A percentile compares a stretch with the other conserved stretches of the same genome.
These are phyloP conservation scores for Pelosia muscerda DNA, from an alignment of 2,888 invertebrate species.

Conservation along the genomic window DNA sequence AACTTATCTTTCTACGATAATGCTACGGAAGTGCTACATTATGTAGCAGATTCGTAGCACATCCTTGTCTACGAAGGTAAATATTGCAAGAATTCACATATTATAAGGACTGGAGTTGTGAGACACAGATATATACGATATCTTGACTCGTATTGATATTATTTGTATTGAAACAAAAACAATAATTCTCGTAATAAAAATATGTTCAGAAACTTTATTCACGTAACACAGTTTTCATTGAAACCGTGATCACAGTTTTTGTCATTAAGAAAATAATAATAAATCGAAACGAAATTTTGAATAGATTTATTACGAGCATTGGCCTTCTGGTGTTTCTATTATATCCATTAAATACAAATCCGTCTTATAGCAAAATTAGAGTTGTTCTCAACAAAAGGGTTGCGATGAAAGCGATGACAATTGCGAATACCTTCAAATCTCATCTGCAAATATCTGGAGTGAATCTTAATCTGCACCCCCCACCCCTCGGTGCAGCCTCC, in stretches of 20 bases:
- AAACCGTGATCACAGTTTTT: too few relatives aligned
- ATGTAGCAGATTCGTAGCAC: constrained; percentile 26
- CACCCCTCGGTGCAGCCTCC: constrained; percentile 31
- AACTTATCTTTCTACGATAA: not conserved
- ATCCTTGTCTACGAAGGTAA: constrained; percentile 32
- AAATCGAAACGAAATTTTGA: too few relatives aligned
- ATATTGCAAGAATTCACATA: constrained; percentile 21
- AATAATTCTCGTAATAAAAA: too few relatives aligned
- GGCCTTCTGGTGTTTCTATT: constrained; percentile 16
- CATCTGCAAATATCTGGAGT: constrained; percentile 78
- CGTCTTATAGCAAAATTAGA: constrained; percentile 57
- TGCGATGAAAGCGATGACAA: constrained; percentile 57
- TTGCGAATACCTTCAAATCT: constrained; percentile 70
- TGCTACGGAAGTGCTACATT: constrained; percentile 27
- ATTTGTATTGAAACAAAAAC: too few relatives aligned
- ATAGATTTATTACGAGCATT: too few relatives aligned
- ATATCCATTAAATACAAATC: constrained; percentile 15
- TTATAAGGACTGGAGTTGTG: constrained; percentile 13
- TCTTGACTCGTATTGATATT: not conserved
- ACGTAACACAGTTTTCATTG: too few relatives aligned
- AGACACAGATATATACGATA: too few relatives aligned
- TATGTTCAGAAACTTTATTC: too few relatives aligned
- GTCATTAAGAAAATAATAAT: too few relatives aligned
- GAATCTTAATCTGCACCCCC: constrained; percentile 75
- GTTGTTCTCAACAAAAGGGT: constrained; percentile 60